Evolutionary conservation across 1,140 invertebrate genomes (phyloP), one percentile per base, ranked within the genome.

Genomic region (Rhopalosiphum maidis): DNA sequence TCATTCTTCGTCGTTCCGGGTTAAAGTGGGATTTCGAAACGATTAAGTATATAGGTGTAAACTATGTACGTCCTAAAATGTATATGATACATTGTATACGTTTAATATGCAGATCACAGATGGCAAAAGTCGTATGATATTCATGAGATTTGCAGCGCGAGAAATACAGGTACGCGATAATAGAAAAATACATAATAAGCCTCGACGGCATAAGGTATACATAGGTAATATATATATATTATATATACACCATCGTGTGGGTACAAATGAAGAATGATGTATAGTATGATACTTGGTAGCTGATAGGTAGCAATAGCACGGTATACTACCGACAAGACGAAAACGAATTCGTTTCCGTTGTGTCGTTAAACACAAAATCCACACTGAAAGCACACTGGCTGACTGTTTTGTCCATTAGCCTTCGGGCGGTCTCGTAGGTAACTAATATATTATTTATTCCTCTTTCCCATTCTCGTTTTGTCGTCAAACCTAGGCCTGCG

Each of bases 401-500:
- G 87, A 85, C 83, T 88, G 46, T 23, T 77, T 48, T 77, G 77
- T 83, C 91, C 91, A 83, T 92, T 92, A 92, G 91, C 77, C 91
- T 92, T 25, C 91, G 91, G 91, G 77, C 77, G 68, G 60, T 77
- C 55, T 35, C 43, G 41, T 77, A 83, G 68, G 35, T 92, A 83
- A 86, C 41, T 93, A 77, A 77, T 77, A 77, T 77, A 77, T 77
- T 77, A 77, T 82, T 91, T 91, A 46, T 86, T 41, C 82, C 51
- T 93, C 9, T 37, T 83, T 55, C n/a, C 23, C 91, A 51, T 93
- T 93, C 91, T 93, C 82, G 91, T 93, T 93, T 93, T 93, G 90
- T 85, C 91, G 82, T 93, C 91, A 93, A 93, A 93, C 68, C 68
- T 22, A n/a, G 21, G 82, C 91, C 91, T 18, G 90, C 46, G 91